Percentiles rank a stretch among this genome's conserved stretches.
Conservation (phyloP, 2,888 invertebrate species). For the Eretmocerus hayati region DNA sequence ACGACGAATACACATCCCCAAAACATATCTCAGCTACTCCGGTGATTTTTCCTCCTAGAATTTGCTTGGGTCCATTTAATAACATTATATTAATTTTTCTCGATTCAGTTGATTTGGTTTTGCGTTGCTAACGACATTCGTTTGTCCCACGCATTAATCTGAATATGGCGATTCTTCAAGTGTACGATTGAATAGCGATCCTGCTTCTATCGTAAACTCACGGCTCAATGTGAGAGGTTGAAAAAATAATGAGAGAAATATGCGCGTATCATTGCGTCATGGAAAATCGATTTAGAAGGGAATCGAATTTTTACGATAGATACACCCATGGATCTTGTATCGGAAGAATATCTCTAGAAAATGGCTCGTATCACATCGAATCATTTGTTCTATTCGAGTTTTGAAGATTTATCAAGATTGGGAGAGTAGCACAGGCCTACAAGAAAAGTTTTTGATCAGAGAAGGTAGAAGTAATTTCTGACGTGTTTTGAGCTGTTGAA, state of each 20-base stretch:
- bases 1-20: no score
- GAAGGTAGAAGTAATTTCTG: no score
- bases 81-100: background rate
- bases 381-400: no score
- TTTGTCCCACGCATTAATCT: conserved; percentile 17
- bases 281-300: background rate
- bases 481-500: no score
- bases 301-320: background rate
- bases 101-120: background rate
- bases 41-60: no score
- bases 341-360: background rate
- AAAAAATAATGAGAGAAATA: conserved; percentile 7
- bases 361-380: background rate
- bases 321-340: background rate
- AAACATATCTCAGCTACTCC: no score
- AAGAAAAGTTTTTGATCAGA: no score
- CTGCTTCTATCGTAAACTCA: background rate
- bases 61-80: no score
- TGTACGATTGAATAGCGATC: background rate
- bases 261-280: conserved; percentile 10
- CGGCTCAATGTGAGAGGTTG: background rate
- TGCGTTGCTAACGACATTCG: background rate
- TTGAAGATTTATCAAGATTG: no score
- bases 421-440: no score
- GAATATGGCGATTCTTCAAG: conserved; percentile 15